Evolutionary conservation across 2,113 vertebrate genomes (phyloP).

Genomic region (Epinephelus fuscoguttatus): DNA sequence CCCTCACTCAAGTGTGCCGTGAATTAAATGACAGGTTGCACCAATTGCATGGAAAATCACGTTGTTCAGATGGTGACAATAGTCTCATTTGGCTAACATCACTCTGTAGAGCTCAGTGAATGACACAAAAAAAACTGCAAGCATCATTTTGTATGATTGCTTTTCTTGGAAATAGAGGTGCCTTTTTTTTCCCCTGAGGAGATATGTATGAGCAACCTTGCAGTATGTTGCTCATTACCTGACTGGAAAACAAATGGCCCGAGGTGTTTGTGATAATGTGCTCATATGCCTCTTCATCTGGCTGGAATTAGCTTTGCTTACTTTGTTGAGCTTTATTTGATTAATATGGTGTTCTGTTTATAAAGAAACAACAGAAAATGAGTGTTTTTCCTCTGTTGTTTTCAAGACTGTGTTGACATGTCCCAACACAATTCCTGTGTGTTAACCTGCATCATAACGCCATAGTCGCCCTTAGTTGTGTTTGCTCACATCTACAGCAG

Average conservation of each 20-base stretch:
- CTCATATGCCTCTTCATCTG: slow-evolving; percentile 14
- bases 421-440: background rate
- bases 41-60: slow-evolving; percentile 37
- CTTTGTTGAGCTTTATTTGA: slow-evolving; percentile 3
- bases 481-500: background rate
- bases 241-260: slow-evolving; percentile 57
- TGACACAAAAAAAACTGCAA: slow-evolving; percentile 24
- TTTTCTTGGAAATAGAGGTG: slow-evolving; percentile 35
- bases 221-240: slow-evolving; percentile 47
- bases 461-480: background rate
- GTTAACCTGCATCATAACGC: background rate
- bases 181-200: slow-evolving; percentile 1
- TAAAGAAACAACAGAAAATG: background rate
- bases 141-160: slow-evolving; percentile 47
- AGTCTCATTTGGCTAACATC: slow-evolving; percentile 45
- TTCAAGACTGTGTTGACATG: background rate
- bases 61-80: slow-evolving; percentile 39
- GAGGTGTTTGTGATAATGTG: slow-evolving; percentile 37
- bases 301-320: slow-evolving; percentile 33
- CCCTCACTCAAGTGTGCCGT: slow-evolving; percentile 28
- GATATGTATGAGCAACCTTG: slow-evolving; percentile 18
- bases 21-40: slow-evolving; percentile 50
- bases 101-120: slow-evolving; percentile 21
- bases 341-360: slow-evolving; percentile 1
- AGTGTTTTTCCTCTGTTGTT: background rate